A percentile compares a stretch with the other conserved stretches of the same genome.
phyloP scores from a whole-genome alignment of 2,797 vertebrate species.

The Heteromormyrus szaboi region DNA sequence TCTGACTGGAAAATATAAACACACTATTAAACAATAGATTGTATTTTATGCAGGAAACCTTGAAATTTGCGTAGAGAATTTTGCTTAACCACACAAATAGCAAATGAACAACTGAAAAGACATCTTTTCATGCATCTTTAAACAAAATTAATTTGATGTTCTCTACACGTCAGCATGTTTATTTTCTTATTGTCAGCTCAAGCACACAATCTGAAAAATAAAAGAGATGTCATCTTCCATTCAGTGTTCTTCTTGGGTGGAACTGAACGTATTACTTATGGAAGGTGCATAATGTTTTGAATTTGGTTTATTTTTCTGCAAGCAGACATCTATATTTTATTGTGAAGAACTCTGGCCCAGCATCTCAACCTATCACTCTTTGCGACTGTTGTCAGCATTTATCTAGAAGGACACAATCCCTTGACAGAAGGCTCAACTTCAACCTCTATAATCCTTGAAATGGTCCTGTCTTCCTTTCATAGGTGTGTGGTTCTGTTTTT shows the following conservation, averaged over 20 bases:
- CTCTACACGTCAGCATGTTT: neutral
- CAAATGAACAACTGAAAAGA: neutral
- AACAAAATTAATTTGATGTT: neutral
- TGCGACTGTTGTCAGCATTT: constrained; percentile 20
- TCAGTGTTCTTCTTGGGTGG: neutral
- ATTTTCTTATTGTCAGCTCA: neutral
- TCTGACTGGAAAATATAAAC: neutral
- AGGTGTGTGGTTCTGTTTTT: neutral
- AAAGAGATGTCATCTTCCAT: neutral
- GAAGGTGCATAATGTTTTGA: neutral
- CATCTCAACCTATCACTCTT: constrained; percentile 10
- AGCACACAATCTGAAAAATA: neutral
- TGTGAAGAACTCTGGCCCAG: constrained; percentile 7
- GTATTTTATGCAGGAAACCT: neutral
- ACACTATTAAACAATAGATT: neutral
- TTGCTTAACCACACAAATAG: neutral
- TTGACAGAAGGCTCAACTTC: constrained; percentile 25
- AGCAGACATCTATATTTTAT: neutral
- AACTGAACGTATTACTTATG: neutral
- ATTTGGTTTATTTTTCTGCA: neutral
- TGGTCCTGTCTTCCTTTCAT: constrained; percentile 12
- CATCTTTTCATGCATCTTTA: neutral
- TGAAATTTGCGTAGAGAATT: neutral
- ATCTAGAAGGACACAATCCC: constrained; percentile 24
- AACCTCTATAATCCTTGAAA: constrained; percentile 18